These are phyloP conservation scores for Stratiolaelaps scimitus DNA, from an alignment of 1,140 invertebrate species.

Conservation along the genomic window DNA sequence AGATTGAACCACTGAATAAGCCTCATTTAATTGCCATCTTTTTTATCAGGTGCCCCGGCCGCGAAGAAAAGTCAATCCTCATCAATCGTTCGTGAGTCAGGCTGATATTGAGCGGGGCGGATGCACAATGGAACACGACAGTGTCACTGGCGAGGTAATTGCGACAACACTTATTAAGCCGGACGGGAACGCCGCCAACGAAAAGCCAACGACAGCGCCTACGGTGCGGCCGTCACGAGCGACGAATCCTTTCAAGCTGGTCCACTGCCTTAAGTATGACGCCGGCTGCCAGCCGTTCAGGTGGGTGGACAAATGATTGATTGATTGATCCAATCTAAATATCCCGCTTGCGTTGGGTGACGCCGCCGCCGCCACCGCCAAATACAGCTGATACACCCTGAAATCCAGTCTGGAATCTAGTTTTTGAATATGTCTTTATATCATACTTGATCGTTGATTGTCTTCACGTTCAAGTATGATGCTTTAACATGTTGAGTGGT, in stretches of 20 bases:
- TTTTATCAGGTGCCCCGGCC: neutral
- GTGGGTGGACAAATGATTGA: neutral
- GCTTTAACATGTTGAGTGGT: no score
- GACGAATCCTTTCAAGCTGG: constrained; percentile 5
- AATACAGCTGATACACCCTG: no score
- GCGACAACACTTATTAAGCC: neutral
- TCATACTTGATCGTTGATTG: no score
- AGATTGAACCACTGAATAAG: no score
- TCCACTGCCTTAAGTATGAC: constrained; percentile 3
- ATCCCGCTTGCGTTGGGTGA: no score
- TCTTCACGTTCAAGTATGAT: no score
- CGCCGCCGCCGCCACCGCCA: no score
- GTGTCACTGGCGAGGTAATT: constrained; percentile 6
- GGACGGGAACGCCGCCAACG: neutral
- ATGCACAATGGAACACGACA: constrained; percentile 25
- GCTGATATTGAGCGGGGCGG: constrained; percentile 1
- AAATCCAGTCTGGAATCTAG: no score
- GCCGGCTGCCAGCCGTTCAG: constrained; percentile 2
- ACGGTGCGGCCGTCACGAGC: neutral
- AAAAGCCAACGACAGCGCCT: no score
- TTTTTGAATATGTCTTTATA: no score
- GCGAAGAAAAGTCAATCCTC: constrained; percentile 4
- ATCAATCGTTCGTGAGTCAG: constrained; percentile 9
- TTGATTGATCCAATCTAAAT: no score
- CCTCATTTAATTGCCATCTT: neutral